Base-by-base conservation (phyloP, 2,888 invertebrate genomes). In the Ophion slaviceki region DNA sequence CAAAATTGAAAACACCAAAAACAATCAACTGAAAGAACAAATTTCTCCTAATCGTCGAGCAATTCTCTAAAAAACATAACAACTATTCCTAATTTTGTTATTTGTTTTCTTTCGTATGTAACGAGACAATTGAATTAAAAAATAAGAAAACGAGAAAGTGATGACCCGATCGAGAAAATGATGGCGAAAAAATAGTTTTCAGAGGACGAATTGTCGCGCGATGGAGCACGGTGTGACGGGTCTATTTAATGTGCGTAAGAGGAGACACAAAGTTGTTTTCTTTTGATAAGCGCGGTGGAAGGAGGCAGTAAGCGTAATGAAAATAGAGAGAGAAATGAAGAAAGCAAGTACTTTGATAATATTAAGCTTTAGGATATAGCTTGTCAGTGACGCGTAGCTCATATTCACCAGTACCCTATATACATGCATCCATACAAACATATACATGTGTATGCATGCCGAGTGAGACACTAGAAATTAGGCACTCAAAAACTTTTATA, bases 361-460 rank as follows among this genome's bases (percentile, higher is more conserved):
- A 14, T 61, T 82, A 75, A 76, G 84, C 80, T 79, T 87, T 89
- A 80, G 88, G 85, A 40, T 59, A 67, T 91, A 90, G 89, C 91
- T 92, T 91, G 92, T 91, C 92, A 92, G 91, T 91, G 90, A 84
- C 24, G 68, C 47, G 20, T 24, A 66, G 68, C 72, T 40, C 80
- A 70, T 64, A 57, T 32, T 79, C 66, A 62, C 57, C 67, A 79
- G 72, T 86, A 82, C 36, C 77, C 45, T 61, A 24, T 61, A 24
- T 8, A 20, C 24, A 0, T 20, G 8, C n/a, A 17, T 61, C n/a
- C 20, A 59, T 59, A n/a, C n/a, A 2, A 32, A 36, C 36, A 14
- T 67, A 36, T 67, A 67, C 10, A 36, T 4, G n/a, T 14, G 47
- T 10, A 47, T 2, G 53, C 8, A 40, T 40, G 17, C 17, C 53